Percentiles rank a stretch among this genome's conserved stretches.
These are phyloP conservation scores for Dicyrtoma fusca DNA, from an alignment of 2,888 invertebrate genomes.

Conservation along the genomic window DNA sequence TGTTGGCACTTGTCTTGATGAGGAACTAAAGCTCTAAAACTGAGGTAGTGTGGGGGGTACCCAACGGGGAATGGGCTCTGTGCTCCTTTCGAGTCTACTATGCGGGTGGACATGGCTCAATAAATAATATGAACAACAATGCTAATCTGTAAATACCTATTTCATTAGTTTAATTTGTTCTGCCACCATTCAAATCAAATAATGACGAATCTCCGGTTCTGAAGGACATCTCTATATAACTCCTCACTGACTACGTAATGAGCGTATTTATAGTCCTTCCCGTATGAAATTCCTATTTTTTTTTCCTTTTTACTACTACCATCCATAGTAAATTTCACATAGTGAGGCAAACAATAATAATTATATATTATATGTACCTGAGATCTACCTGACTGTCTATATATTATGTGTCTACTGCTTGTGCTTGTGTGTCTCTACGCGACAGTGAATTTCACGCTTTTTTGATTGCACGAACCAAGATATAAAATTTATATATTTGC, in stretches of 20 bases:
- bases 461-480: slow-evolving; percentile 20
- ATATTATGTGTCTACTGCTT: too few species aligned
- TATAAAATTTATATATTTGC: too few species aligned
- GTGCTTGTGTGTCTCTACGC: too few species aligned
- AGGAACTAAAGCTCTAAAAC: too few species aligned
- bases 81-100: slow-evolving; percentile 27
- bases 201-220: slow-evolving; percentile 40
- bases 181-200: slow-evolving; percentile 36
- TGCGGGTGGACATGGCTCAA: slow-evolving; percentile 36
- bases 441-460: slow-evolving; percentile 26
- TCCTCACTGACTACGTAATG: neutral
- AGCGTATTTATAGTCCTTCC: neutral
- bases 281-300: neutral
- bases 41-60: too few species aligned
- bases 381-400: too few species aligned
- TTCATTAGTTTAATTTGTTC: slow-evolving; percentile 34
- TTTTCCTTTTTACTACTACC: too few species aligned
- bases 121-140: slow-evolving; percentile 21
- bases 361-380: neutral
- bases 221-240: slow-evolving; percentile 28
- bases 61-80: too few species aligned
- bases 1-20: too few species aligned
- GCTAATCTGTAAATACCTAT: slow-evolving; percentile 17
- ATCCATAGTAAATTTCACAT: neutral
- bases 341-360: slow-evolving; percentile 14